These are phyloP conservation scores for Antrozous pallidus DNA, from an alignment of 2,797 vertebrate species.

Conservation along the genomic window DNA sequence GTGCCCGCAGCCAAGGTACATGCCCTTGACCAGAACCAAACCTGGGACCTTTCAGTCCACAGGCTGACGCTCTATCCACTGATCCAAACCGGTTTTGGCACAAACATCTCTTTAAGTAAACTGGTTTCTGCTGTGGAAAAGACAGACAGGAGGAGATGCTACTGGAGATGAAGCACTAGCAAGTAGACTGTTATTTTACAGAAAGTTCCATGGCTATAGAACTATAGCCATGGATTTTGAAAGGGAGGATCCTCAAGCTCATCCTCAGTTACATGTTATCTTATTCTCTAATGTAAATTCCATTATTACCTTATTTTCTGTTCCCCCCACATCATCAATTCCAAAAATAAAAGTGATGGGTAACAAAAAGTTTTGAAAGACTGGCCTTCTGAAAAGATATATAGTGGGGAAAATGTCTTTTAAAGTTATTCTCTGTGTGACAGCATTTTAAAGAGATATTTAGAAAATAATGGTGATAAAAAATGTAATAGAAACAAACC, in stretches of 20 bases:
- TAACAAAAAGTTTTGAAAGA: conserved; percentile 27
- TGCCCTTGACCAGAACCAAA: too few species aligned
- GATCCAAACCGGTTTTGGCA: too few species aligned
- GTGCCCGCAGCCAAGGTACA: too few species aligned
- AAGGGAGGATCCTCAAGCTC: background rate
- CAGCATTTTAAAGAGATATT: background rate
- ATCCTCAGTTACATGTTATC: background rate
- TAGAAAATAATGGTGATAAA: conserved; percentile 5
- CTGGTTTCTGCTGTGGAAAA: background rate
- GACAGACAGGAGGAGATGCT: background rate
- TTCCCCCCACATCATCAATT: background rate
- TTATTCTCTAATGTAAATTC: background rate
- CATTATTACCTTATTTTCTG: background rate
- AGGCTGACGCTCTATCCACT: too few species aligned
- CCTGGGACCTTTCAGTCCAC: too few species aligned
- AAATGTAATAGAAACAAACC: background rate
- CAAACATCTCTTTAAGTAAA: background rate
- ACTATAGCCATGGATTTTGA: background rate
- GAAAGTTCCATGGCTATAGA: background rate
- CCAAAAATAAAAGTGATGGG: background rate
- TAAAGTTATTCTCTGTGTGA: background rate
- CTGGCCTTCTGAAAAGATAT: background rate
- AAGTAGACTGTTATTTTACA: background rate
- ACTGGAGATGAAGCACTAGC: background rate
- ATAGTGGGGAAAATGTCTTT: background rate